Percentiles rank a stretch among this genome's conserved stretches.
Conservation (phyloP, 92 coral and sea anemone species). For the Desmophyllum pertusum region DNA sequence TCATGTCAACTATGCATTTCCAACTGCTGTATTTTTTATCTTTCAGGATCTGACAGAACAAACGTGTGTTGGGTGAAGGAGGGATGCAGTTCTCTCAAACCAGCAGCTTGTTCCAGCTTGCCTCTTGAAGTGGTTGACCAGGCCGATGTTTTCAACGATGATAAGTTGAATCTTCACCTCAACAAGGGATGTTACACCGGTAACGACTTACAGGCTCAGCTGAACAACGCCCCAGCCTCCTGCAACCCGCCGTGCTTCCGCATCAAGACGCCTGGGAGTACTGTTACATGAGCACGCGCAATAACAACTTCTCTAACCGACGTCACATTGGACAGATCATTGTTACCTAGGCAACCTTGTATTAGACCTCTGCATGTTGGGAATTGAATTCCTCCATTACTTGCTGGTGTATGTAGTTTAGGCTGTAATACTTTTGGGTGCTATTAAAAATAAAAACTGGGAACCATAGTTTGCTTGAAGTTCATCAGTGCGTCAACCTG, state of each 20-base stretch:
- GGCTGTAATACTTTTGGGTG: neutral
- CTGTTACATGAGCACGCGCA: slow-evolving; percentile 65
- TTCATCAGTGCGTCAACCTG: neutral
- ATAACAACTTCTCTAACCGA: slow-evolving; percentile 64
- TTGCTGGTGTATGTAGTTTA: too few relatives aligned
- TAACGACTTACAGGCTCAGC: slow-evolving; percentile 21
- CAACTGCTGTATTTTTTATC: neutral
- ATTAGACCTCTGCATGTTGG: too few relatives aligned
- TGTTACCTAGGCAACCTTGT: neutral
- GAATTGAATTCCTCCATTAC: too few relatives aligned
- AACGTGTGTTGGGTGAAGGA: slow-evolving; percentile 56
- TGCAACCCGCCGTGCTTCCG: slow-evolving; percentile 65
- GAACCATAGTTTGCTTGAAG: neutral
- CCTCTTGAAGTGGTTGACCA: slow-evolving; percentile 54
- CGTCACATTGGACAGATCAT: slow-evolving; percentile 58
- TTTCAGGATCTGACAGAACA: slow-evolving; percentile 49
- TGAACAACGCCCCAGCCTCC: slow-evolving; percentile 61
- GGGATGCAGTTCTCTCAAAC: slow-evolving; percentile 50
- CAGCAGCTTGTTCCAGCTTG: slow-evolving; percentile 36
- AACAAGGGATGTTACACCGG: slow-evolving; percentile 45
- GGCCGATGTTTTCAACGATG: slow-evolving; percentile 17
- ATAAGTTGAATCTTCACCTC: slow-evolving; percentile 36
- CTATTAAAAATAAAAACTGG: neutral
- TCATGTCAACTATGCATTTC: neutral
- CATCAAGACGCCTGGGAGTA: slow-evolving; percentile 61